phyloP scores from a whole-genome alignment of 2,888 invertebrate genomes.

The Orchesellides sinensis region DNA sequence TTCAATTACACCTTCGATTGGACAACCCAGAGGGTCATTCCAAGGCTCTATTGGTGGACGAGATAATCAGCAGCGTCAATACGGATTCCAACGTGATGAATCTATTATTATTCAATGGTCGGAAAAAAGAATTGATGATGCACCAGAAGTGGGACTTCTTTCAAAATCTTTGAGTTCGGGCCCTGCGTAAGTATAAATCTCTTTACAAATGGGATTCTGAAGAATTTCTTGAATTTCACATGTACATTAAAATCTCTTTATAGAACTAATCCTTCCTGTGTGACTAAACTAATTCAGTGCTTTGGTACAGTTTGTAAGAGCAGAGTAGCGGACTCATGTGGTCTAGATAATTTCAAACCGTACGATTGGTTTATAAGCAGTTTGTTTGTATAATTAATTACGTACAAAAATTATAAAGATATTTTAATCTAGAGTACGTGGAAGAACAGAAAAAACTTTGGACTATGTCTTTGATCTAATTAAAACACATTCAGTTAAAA shows the following conservation, averaged over 20 bases:
- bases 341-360: conserved; percentile 18
- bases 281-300: not conserved
- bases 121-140: not conserved
- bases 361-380: not conserved
- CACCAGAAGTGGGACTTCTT: conserved; percentile 5
- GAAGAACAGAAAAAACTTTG: not conserved
- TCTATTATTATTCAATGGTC: not conserved
- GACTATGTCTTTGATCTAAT: not conserved
- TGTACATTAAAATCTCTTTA: not conserved
- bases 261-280: not conserved
- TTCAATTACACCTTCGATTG: no score
- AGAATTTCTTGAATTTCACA: not conserved
- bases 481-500: not conserved
- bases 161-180: not conserved
- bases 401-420: no score
- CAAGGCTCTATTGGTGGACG: no score
- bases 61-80: no score
- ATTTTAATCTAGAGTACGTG: no score
- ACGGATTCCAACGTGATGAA: no score
- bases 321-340: conserved; percentile 1
- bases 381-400: no score
- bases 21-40: no score
- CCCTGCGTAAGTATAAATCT: not conserved
- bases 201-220: not conserved
- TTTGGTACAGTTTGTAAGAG: conserved; percentile 4